phyloP scores from a whole-genome alignment of 2,888 invertebrate genomes.

The Pammene fasciana region DNA sequence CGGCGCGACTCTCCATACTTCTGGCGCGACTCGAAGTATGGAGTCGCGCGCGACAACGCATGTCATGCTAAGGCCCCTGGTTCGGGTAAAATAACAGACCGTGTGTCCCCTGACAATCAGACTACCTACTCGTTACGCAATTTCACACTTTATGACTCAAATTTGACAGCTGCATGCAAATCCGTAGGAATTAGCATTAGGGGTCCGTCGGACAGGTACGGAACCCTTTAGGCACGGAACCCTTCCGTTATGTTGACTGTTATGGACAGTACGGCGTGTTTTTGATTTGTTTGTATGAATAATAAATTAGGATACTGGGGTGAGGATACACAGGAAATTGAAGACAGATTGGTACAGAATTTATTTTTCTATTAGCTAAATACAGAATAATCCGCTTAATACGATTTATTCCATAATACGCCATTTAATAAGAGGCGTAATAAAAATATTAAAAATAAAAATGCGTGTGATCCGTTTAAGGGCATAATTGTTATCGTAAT shows the following conservation, averaged over 20 bases:
- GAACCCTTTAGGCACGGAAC: slow-evolving; percentile 20
- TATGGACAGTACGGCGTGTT: slow-evolving; percentile 4
- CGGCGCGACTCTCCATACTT: no score
- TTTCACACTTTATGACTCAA: slow-evolving; percentile 58
- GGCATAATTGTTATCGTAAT: no score
- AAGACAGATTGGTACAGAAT: no score
- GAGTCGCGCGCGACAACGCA: no score
- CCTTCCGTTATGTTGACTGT: slow-evolving; percentile 5
- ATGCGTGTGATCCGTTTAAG: no score
- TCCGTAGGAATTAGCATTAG: slow-evolving; percentile 53
- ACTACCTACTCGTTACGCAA: slow-evolving; percentile 53
- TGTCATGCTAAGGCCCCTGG: no score
- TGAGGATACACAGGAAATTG: neutral
- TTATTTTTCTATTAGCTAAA: no score
- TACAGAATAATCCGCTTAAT: no score
- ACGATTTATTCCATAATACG: no score
- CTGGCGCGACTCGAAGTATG: no score
- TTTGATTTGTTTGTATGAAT: slow-evolving; percentile 17
- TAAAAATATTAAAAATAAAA: no score
- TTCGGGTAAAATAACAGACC: slow-evolving; percentile 13
- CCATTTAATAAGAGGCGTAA: no score
- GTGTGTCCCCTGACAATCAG: slow-evolving; percentile 49
- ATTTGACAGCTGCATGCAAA: slow-evolving; percentile 60
- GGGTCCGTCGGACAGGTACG: slow-evolving; percentile 34
- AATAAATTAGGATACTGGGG: neutral